A percentile compares a stretch with the other conserved stretches of the same genome.
Evolutionary conservation across 2,113 vertebrate genomes (phyloP).

Genomic region (Variabilichromis moorii): DNA sequence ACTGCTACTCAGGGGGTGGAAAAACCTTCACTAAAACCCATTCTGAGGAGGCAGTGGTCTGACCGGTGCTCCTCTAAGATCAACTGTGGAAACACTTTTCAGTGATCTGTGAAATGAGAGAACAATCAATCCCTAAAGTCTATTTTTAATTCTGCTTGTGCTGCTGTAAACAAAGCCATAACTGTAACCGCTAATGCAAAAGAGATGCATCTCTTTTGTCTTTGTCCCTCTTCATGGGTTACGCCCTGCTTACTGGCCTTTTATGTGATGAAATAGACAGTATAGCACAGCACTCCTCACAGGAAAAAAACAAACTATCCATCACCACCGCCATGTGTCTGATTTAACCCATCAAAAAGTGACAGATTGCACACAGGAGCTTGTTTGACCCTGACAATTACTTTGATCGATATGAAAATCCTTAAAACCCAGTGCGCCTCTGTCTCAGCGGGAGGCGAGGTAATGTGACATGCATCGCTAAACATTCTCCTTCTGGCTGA

Average conservation of each 20-base stretch:
- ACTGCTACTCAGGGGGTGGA: background rate
- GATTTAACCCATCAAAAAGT: background rate
- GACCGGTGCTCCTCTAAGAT: background rate
- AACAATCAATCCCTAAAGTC: background rate
- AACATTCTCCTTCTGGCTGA: conserved; percentile 28
- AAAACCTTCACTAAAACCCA: background rate
- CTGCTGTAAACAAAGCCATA: background rate
- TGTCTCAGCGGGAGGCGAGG: conserved; percentile 1
- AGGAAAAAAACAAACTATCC: background rate
- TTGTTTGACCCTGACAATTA: conserved; percentile 36
- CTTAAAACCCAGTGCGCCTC: background rate
- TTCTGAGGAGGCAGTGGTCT: background rate
- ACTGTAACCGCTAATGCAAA: background rate
- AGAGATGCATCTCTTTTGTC: background rate
- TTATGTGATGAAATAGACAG: background rate
- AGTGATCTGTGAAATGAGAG: conserved; percentile 6
- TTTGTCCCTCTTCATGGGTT: background rate
- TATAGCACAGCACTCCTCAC: background rate
- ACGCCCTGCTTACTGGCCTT: background rate
- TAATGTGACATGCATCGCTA: conserved; percentile 33
- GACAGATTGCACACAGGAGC: conserved; percentile 20
- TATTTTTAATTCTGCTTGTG: background rate
- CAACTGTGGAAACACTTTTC: background rate
- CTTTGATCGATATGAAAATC: conserved; percentile 33
- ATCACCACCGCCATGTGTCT: background rate